phyloP scores from a whole-genome alignment of 2,797 vertebrate species.

The Sebastes vulpes region DNA sequence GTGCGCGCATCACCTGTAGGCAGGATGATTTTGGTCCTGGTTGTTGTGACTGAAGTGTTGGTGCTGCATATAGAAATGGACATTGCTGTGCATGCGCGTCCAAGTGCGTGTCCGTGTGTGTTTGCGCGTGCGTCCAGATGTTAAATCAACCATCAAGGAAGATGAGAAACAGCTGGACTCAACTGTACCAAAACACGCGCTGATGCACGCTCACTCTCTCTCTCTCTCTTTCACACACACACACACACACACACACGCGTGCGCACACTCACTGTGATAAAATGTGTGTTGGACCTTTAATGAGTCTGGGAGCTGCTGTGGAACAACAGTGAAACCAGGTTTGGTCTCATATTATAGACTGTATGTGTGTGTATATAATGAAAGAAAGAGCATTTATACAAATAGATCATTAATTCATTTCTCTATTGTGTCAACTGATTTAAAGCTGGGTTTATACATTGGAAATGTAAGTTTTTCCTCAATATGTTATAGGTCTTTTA shows the following conservation, averaged over 20 bases:
- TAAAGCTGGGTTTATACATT: not conserved
- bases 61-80: not conserved
- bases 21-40: not conserved
- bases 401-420: not conserved
- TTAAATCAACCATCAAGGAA: constrained; percentile 46
- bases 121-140: constrained; percentile 33
- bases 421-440: not conserved
- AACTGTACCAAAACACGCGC: not conserved
- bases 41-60: not conserved
- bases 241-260: not conserved
- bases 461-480: not conserved
- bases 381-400: not conserved
- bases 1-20: constrained; percentile 28
- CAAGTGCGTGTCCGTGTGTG: not conserved
- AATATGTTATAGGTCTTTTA: not conserved
- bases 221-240: not conserved
- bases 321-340: constrained; percentile 20
- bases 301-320: constrained; percentile 30
- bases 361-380: not conserved
- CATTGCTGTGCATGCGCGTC: not conserved
- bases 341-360: constrained; percentile 5
- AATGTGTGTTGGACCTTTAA: constrained; percentile 17
- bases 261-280: not conserved
- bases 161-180: constrained; percentile 67
- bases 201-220: not conserved